Conservation (phyloP, 1,140 invertebrate species). For the Trachymyrmex cornetzi region DNA sequence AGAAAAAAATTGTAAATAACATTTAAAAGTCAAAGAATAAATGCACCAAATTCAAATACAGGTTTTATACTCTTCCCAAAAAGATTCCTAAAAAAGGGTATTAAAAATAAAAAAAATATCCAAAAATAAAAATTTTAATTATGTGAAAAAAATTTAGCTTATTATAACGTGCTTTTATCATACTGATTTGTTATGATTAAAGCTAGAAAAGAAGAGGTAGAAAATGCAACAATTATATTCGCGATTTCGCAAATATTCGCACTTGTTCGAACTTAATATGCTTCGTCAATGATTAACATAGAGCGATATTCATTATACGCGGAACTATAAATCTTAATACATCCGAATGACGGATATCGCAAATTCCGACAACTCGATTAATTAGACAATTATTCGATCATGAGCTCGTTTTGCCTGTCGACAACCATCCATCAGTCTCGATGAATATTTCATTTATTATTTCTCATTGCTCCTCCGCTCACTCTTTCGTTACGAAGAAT, state of each 20-base stretch:
- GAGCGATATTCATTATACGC: constrained; percentile 38
- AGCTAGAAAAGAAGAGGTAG: neutral
- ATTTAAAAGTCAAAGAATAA: too few species aligned
- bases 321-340: constrained; percentile 62
- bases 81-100: neutral
- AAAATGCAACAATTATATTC: neutral
- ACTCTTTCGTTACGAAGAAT: constrained; percentile 1
- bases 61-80: too few species aligned
- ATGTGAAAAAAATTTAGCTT: neutral
- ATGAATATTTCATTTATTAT: constrained; percentile 53
- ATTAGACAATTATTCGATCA: constrained; percentile 43
- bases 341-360: constrained; percentile 44
- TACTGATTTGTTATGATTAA: neutral
- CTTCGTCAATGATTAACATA: constrained; percentile 5
- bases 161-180: neutral
- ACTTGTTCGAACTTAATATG: constrained; percentile 44
- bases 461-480: constrained; percentile 10
- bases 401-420: constrained; percentile 10
- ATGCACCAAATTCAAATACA: too few species aligned
- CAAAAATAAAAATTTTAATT: neutral
- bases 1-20: too few species aligned
- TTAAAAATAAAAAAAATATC: neutral
- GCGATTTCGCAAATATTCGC: neutral
- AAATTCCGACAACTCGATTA: constrained; percentile 66
- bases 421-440: constrained; percentile 30